Evolutionary conservation across 2,113 vertebrate genomes (phyloP).

Genomic region (Ammospiza caudacuta): DNA sequence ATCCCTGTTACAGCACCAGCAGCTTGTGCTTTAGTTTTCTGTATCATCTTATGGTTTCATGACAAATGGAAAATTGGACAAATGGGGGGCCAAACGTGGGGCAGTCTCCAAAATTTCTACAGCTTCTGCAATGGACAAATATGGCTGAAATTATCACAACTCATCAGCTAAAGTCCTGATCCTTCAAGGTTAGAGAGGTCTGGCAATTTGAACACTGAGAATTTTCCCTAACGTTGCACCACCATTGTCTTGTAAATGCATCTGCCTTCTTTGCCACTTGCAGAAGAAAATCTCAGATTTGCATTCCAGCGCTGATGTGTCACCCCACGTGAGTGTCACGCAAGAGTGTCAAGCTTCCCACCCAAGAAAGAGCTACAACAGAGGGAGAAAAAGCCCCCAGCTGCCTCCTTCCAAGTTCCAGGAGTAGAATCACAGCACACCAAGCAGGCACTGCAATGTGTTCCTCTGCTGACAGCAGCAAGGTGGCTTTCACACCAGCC

Average conservation of each 20-base stretch:
- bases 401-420: background rate
- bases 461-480: background rate
- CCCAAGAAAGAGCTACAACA: background rate
- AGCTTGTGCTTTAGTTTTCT: background rate
- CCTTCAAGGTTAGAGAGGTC: background rate
- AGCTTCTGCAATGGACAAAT: background rate
- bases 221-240: background rate
- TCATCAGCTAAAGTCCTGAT: background rate
- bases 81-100: accelerated
- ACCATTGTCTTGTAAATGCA: background rate
- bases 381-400: background rate
- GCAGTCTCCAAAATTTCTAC: background rate
- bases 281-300: background rate
- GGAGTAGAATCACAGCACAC: background rate
- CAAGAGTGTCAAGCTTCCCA: background rate
- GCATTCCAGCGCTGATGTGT: background rate
- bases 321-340: background rate
- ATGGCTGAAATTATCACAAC: background rate
- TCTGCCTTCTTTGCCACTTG: background rate
- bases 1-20: background rate
- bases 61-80: background rate
- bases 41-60: background rate
- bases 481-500: background rate
- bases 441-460: background rate
- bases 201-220: background rate